A percentile compares a stretch with the other conserved stretches of the same genome.
These are phyloP conservation scores for Crambe crambe DNA, from an alignment of 37 sponge, comb jelly and placozoan genomes.

Conservation along the genomic window DNA sequence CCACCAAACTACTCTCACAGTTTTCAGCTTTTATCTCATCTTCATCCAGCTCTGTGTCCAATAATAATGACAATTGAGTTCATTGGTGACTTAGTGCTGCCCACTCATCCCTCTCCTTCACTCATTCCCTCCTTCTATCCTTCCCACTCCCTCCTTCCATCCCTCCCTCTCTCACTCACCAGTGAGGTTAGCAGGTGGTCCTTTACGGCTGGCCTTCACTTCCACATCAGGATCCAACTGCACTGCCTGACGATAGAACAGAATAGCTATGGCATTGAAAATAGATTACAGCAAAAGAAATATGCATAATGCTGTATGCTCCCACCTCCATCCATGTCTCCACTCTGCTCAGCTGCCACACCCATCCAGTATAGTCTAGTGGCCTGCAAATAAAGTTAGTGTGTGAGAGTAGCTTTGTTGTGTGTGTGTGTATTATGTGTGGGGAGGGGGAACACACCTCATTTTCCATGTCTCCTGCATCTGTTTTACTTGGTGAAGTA, in stretches of 20 bases:
- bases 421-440: conserved; percentile 1
- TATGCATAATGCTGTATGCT: neutral
- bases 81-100: no score
- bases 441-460: neutral
- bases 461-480: neutral
- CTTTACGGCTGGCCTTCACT: neutral
- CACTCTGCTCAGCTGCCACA: conserved; percentile 64
- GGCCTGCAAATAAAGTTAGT: conserved; percentile 39
- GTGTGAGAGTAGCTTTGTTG: no score
- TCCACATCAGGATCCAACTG: conserved; percentile 86
- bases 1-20: conserved; percentile 4
- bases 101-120: no score
- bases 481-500: neutral
- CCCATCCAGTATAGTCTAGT: conserved; percentile 73
- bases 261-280: conserved; percentile 40
- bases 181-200: neutral
- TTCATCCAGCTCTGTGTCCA: neutral
- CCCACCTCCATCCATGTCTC: conserved; percentile 58
- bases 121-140: no score
- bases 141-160: no score
- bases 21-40: neutral
- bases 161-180: neutral
- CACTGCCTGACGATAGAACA: conserved; percentile 76
- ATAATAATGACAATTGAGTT: neutral
- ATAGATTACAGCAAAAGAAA: no score